A percentile compares a stretch with the other conserved stretches of the same genome.
phyloP scores from a whole-genome alignment of 2,888 invertebrate genomes.

The Xiphydria camelus region DNA sequence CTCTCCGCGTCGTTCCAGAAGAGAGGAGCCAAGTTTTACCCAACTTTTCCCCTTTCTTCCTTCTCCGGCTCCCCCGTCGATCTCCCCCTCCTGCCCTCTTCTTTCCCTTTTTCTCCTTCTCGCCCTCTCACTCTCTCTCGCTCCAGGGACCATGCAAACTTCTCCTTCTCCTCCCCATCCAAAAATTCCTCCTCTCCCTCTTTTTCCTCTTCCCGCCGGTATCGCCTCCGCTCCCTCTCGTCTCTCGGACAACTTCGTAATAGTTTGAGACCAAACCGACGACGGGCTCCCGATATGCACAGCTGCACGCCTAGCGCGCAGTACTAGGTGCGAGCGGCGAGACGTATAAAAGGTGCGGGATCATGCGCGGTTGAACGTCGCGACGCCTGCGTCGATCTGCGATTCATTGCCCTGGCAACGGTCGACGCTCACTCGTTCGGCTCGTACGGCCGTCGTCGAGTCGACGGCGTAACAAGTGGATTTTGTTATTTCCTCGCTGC shows the following conservation, averaged over 20 bases:
- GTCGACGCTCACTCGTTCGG: slow-evolving; percentile 31
- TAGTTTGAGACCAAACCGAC: background rate
- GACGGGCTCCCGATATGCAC: slow-evolving; percentile 14
- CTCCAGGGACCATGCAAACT: background rate
- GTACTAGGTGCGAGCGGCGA: too few relatives aligned
- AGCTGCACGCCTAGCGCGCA: slow-evolving; percentile 21
- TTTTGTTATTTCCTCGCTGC: slow-evolving; percentile 34
- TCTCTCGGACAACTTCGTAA: background rate
- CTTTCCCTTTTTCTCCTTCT: too few relatives aligned
- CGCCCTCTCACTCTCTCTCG: slow-evolving; percentile 7
- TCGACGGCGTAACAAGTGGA: slow-evolving; percentile 42
- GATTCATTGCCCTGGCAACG: slow-evolving; percentile 52
- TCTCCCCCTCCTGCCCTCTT: background rate
- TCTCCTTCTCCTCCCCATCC: background rate
- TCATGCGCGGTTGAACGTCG: slow-evolving; percentile 32
- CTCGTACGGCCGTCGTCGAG: slow-evolving; percentile 1
- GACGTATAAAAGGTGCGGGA: slow-evolving; percentile 25
- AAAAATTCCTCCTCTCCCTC: background rate
- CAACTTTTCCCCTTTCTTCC: slow-evolving; percentile 42
- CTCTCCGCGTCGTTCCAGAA: too few relatives aligned
- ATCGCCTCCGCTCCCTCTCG: slow-evolving; percentile 15
- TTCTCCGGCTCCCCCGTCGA: background rate
- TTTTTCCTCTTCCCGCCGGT: slow-evolving; percentile 19
- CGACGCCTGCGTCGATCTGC: slow-evolving; percentile 48
- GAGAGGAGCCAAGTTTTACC: slow-evolving; percentile 37